These are phyloP conservation scores for Cerceris ruficornis DNA, from an alignment of 2,888 invertebrate species.

Conservation along the genomic window DNA sequence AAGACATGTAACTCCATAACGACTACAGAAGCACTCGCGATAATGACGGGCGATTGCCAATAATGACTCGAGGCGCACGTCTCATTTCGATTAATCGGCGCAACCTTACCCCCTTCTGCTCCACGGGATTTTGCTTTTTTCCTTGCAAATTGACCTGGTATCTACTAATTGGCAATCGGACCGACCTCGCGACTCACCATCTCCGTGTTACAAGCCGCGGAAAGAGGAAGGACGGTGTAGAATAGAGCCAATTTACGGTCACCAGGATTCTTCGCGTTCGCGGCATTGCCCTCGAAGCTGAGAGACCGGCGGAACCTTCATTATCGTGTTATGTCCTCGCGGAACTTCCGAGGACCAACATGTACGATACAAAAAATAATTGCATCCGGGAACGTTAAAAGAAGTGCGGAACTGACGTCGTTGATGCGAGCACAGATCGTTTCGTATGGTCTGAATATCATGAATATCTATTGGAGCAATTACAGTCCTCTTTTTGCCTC, in stretches of 20 bases:
- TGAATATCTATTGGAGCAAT: slow-evolving; percentile 20
- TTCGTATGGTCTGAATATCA: neutral
- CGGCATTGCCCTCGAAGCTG: slow-evolving; percentile 19
- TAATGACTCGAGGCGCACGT: slow-evolving; percentile 37
- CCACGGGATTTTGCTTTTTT: slow-evolving; percentile 42
- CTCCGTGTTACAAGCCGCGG: slow-evolving; percentile 3
- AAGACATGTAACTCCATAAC: slow-evolving; percentile 2
- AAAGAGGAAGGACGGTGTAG: slow-evolving; percentile 45
- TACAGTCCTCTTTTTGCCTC: neutral
- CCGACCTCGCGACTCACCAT: slow-evolving; percentile 39
- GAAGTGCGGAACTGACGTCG: slow-evolving; percentile 9
- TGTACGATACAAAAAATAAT: slow-evolving; percentile 21
- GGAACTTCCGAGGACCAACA: slow-evolving; percentile 21
- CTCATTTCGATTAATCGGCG: slow-evolving; percentile 39
- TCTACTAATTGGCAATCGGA: slow-evolving; percentile 61
- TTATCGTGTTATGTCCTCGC: slow-evolving; percentile 14
- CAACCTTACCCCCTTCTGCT: slow-evolving; percentile 22
- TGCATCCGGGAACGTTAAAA: slow-evolving; percentile 43
- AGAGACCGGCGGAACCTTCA: slow-evolving; percentile 15
- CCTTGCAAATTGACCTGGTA: slow-evolving; percentile 50
- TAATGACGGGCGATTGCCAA: slow-evolving; percentile 44
- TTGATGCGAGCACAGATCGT: neutral
- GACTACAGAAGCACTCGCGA: slow-evolving; percentile 31
- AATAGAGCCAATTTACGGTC: slow-evolving; percentile 27
- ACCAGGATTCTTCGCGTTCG: slow-evolving; percentile 18